A percentile compares a stretch with the other conserved stretches of the same genome.
These are phyloP conservation scores for Lithobates pipiens DNA, from an alignment of 2,797 vertebrate genomes.

Conservation along the genomic window DNA sequence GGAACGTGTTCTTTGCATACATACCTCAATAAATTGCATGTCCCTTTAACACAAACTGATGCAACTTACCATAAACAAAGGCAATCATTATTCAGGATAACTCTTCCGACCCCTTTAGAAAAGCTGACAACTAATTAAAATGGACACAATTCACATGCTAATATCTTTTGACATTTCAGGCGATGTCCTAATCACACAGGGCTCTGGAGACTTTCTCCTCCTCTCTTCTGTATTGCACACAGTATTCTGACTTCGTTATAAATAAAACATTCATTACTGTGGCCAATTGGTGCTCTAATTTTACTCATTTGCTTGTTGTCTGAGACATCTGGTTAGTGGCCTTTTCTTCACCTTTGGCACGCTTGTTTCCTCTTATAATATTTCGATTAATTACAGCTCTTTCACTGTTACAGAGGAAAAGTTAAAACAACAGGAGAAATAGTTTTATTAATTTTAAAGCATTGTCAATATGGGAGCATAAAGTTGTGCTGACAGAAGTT, in stretches of 20 bases:
- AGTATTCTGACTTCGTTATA: conserved; percentile 13
- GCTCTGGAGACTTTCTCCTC: conserved; percentile 6
- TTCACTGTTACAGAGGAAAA: too few relatives aligned
- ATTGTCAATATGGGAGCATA: too few relatives aligned
- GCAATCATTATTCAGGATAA: conserved; percentile 34
- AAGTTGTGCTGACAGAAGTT: too few relatives aligned
- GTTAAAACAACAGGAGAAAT: too few relatives aligned
- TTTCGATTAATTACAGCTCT: conserved; percentile 11
- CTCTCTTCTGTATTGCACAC: conserved; percentile 16
- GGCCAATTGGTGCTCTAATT: conserved; percentile 36
- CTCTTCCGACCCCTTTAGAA: conserved; percentile 4
- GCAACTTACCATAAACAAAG: neutral
- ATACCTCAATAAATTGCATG: neutral
- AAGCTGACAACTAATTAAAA: conserved; percentile 52
- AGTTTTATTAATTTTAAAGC: too few relatives aligned
- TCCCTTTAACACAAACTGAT: neutral
- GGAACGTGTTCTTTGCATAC: too few relatives aligned
- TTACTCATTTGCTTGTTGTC: conserved; percentile 21
- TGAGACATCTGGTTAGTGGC: conserved; percentile 43
- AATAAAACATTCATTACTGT: conserved; percentile 44
- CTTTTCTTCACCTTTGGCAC: conserved; percentile 47
- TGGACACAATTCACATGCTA: conserved; percentile 41
- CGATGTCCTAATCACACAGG: conserved; percentile 10
- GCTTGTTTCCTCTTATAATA: conserved; percentile 38
- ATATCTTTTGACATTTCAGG: conserved; percentile 55